phyloP scores from a whole-genome alignment of 2,113 vertebrate genomes.

The Galeopterus variegatus region DNA sequence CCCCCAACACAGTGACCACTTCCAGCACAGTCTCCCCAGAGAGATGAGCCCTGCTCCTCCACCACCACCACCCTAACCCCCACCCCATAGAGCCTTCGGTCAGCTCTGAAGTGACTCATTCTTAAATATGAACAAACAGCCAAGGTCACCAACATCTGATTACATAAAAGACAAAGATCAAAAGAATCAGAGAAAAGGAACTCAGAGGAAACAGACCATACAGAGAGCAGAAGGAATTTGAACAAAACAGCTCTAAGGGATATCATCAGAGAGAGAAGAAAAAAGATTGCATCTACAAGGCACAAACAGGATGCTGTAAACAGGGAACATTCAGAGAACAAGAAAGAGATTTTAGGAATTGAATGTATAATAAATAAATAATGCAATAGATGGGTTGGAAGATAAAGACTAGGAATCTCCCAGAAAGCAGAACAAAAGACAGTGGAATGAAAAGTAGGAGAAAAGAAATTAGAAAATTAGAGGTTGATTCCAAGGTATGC shows the following conservation, averaged over 20 bases:
- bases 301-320: constrained; percentile 40
- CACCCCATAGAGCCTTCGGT: not conserved
- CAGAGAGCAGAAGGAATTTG: not conserved
- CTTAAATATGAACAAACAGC: constrained; percentile 36
- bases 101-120: constrained; percentile 26
- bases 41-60: not conserved
- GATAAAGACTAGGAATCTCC: not conserved
- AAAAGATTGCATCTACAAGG: not conserved
- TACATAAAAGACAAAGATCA: constrained; percentile 55
- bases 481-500: not conserved
- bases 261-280: not conserved
- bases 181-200: constrained; percentile 73
- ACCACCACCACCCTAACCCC: too few relatives aligned
- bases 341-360: not conserved
- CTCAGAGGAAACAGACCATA: constrained; percentile 62
- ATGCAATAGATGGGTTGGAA: not conserved
- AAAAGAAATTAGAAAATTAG: not conserved
- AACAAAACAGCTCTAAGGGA: constrained; percentile 57
- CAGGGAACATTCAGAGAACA: not conserved
- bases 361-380: not conserved
- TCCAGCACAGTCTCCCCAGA: not conserved
- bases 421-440: constrained; percentile 12
- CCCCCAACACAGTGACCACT: not conserved
- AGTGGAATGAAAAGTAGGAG: not conserved
- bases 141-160: constrained; percentile 66